These are phyloP conservation scores for Eclectus roratus DNA, from an alignment of 2,113 vertebrate genomes.

Conservation along the genomic window DNA sequence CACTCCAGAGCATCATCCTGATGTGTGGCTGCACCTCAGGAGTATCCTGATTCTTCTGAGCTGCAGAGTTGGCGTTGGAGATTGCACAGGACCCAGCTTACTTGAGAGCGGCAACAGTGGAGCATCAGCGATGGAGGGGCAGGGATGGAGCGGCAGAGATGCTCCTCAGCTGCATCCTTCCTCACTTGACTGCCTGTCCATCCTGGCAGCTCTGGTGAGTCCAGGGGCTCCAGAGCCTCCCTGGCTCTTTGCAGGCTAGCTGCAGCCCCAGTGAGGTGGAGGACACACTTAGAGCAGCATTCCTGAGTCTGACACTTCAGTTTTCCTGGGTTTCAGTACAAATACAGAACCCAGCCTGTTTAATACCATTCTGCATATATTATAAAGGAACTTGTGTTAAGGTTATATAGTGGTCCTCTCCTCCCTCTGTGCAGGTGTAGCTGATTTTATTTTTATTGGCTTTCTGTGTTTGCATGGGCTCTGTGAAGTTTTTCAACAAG, in stretches of 20 bases:
- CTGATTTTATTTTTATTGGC: background rate
- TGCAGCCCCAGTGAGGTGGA: rapidly evolving
- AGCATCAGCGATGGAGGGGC: rapidly evolving
- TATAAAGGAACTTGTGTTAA: background rate
- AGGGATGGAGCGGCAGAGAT: background rate
- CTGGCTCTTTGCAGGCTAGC: background rate
- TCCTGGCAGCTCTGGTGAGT: rapidly evolving
- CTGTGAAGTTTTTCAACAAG: background rate
- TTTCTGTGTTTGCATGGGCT: background rate
- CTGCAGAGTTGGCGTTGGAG: background rate
- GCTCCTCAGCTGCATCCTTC: background rate
- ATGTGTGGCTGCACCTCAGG: background rate
- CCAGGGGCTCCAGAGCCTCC: rapidly evolving
- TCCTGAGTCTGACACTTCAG: background rate
- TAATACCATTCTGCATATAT: background rate
- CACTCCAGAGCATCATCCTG: background rate
- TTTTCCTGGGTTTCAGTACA: background rate
- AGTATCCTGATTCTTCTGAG: background rate
- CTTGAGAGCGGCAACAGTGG: background rate
- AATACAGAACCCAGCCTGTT: background rate
- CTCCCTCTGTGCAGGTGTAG: background rate
- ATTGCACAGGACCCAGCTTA: rapidly evolving
- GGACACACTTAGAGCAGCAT: background rate
- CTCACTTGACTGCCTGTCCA: rapidly evolving
- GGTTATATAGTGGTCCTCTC: background rate